A percentile compares a stretch with the other conserved stretches of the same genome.
Evolutionary conservation across 2,888 invertebrate genomes (phyloP).

Genomic region (Sphecodes monilicornis): DNA sequence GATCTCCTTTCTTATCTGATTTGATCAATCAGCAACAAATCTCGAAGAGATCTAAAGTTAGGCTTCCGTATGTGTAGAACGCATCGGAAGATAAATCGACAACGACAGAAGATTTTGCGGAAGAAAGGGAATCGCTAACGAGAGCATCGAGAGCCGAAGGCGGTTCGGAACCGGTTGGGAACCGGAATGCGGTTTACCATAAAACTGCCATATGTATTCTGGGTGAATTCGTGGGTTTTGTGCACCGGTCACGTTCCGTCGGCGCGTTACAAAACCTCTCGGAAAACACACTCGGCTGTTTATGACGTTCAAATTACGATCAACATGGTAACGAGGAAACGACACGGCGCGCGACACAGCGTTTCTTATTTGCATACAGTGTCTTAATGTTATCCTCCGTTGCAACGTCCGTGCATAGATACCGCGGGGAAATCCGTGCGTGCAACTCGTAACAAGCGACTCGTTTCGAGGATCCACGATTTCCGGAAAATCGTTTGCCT

Average conservation of each 20-base stretch:
- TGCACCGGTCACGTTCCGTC: constrained; percentile 51
- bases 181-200: constrained; percentile 66
- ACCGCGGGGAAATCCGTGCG: neutral
- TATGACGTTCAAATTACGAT: constrained; percentile 20
- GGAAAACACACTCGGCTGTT: constrained; percentile 13
- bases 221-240: constrained; percentile 64
- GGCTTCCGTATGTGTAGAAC: neutral
- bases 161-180: constrained; percentile 1
- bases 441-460: neutral
- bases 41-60: neutral
- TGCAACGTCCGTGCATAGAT: neutral
- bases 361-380: neutral
- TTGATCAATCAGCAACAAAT: neutral
- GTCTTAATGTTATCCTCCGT: constrained; percentile 5
- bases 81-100: neutral
- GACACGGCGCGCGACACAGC: neutral
- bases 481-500: neutral
- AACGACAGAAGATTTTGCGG: neutral
- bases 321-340: neutral
- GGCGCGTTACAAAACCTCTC: constrained; percentile 67
- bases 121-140: constrained; percentile 2
- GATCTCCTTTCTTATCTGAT: neutral
- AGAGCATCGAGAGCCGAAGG: neutral
- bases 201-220: constrained; percentile 75
- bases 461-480: neutral